Base-by-base conservation (phyloP, 2,113 vertebrate genomes). In the Sebastes schlegelii region DNA sequence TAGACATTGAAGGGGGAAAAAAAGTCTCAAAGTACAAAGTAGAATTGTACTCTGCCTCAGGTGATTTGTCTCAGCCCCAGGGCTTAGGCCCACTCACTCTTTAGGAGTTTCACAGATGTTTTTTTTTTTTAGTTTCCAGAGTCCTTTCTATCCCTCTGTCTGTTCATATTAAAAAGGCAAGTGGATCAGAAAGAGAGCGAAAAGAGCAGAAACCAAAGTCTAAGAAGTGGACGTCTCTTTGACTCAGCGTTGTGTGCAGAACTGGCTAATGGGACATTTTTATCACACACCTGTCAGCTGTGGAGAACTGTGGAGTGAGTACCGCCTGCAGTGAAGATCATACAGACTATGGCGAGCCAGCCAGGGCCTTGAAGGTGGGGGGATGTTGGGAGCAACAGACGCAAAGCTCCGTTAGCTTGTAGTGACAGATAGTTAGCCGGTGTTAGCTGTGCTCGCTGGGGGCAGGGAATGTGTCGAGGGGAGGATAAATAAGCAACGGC, bases 11-110 rank as follows among this genome's bases (percentile, higher is more conserved):
- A 78, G 76, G 61, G 51, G 74, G 71, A 0, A 83, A 70, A 84
- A 82, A 85, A 19, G 69, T 74, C 88, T 89, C 78, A 61, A 89
- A 91, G 86, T 92, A 92, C 91, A 91, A 93, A 92, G 88, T 89
- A 84, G 80, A 90, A 73, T 88, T 84, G 84, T 90, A 67, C 77
- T 89, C 49, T 84, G 90, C 92, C 92, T 92, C 89, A 75, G 89
- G 92, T 92, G 84, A 79, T 91, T 86, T 84, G 86, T 84, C 77
- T 92, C 77, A 58, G 88, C 92, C 85, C 88, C 60, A 73, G 88
- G 93, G 90, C 80, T 77, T 85, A 85, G 78, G 69, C 90, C 87
- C 89, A 72, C 84, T 86, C 78, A 46, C 77, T 79, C 76, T 85
- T 49, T 40, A 75, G 61, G 86, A 90, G 70, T 85, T 83, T 83